Conservation (phyloP, 1,140 invertebrate genomes). For the Agrypnia vestita region DNA sequence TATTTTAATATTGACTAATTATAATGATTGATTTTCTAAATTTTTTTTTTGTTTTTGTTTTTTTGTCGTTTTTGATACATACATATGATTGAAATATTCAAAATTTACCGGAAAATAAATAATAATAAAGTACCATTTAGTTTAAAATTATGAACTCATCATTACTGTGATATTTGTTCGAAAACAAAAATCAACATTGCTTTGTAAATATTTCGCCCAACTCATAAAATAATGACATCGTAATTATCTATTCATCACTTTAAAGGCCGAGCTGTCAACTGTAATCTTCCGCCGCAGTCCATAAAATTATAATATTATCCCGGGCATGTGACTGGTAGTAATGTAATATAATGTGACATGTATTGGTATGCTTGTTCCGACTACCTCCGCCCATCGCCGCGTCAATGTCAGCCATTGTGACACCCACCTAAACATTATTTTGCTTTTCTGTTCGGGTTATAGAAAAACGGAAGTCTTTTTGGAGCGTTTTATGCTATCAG, state of each 20-base stretch:
- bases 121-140: no score
- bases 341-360: slow-evolving; percentile 29
- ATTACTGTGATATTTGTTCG: no score
- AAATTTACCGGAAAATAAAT: no score
- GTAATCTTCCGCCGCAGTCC: neutral
- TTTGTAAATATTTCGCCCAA: neutral
- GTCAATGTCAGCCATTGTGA: slow-evolving; percentile 40
- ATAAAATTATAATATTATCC: neutral
- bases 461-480: neutral
- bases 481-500: slow-evolving; percentile 29
- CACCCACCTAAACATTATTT: slow-evolving; percentile 31
- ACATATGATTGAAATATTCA: no score
- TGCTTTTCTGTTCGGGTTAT: slow-evolving; percentile 3
- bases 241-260: neutral
- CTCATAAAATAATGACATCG: neutral
- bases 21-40: no score
- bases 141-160: no score
- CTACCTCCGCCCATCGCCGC: neutral
- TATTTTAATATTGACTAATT: no score
- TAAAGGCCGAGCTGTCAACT: neutral
- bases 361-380: slow-evolving; percentile 25
- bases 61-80: no score
- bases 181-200: no score
- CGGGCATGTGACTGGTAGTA: neutral
- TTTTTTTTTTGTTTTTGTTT: no score